Base-by-base conservation (phyloP, 2,113 vertebrate species). In the Hemibates koningsi region DNA sequence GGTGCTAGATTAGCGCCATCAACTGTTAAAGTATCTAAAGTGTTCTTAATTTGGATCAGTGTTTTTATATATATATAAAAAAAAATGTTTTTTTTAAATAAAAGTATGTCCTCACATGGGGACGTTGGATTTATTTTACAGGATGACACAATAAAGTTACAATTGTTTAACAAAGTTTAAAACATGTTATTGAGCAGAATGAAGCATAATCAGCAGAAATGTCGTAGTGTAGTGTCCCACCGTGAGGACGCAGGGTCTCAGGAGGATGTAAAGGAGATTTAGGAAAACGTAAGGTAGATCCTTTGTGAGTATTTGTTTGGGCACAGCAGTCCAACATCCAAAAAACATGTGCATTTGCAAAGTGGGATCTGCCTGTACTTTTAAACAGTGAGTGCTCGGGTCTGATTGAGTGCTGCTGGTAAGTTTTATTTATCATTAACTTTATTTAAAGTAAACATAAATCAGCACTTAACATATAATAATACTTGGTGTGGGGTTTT, bases 391-490 rank as follows among this genome's bases (percentile, higher is more conserved):
- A 66, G 61, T 12, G 17, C 32, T 66, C 0, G 3, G 17, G 32
- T 38, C 32, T 38, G 61, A 36, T 19, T 66, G 61, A 3, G 10
- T 66, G 6, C 32, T 66, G 61, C 61, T 38, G 61, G 17, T 38
- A 38, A 38, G 17, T 66, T 24, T 76, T 48, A 76, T 48, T 76
- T 76, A 5, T 76, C 71, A 11, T 48, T 32, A 50, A 50, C 24
- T 50, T 78, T 11, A 48, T 29, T 16, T 73, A 66, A 66, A 32
- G 43, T 78, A 50, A 78, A 78, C 24, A 29, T 27, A 32, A 78
- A 43, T 24, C 24, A 76, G 16, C 16, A 78, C 16, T 78, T 7
- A 32, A 50, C 45, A 50, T 13, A 12, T 50, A 50, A n/a, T 32
- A 78, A 7, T 19, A 29, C 24, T 48, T 50, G 43, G 43, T 12